Base-by-base conservation (phyloP, 2,797 vertebrate species). In the Cynodonichthys magdalenae region DNA sequence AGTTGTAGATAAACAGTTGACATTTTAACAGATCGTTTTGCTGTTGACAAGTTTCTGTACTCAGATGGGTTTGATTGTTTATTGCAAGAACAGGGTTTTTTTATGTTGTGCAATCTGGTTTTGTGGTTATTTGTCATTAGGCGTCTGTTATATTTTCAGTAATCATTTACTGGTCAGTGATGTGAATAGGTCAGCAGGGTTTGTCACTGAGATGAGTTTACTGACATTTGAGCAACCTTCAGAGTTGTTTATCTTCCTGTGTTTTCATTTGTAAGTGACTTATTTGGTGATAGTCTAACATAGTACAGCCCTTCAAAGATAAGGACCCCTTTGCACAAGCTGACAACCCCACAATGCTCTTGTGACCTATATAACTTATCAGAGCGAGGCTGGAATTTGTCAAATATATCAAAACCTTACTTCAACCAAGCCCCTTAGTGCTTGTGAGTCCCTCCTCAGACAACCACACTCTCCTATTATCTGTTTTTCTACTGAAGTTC, bases 41-140 rank as follows among this genome's bases (percentile, higher is more conserved):
- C 66, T 62, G 42, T 60, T 53, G 53, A 53, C 64, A 18, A 9
- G 6, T 15, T 41, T 63, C 53, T 41, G 5, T 54, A 51, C 12
- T 59, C 18, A 59, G 52, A 54, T 47, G 15, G 48, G 3, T 49
- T 65, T 55, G 63, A 62, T 55, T 75, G 44, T 46, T 50, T 18
- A 47, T 54, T 55, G 19, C 3, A 28, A 62, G 42, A 0, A 49
- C 18, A 49, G 15, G 28, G 53, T 6, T 64, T 66, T 68, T 46
- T 53, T 1, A 34, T 54, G n/a, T 57, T 34, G 55, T 46, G 45
- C 46, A 52, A 48, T 66, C n/a, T 55, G 9, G 5, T 0, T 17
- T 8, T 61, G 8, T 53, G 50, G 17, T 34, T 8, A 17, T 55
- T 58, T 18, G 34, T 53, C 47, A 51, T 62, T 28, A 27, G 11